A percentile compares a stretch with the other conserved stretches of the same genome.
Conservation (phyloP, 2,797 vertebrate genomes). For the Cirrhinus molitorella region DNA sequence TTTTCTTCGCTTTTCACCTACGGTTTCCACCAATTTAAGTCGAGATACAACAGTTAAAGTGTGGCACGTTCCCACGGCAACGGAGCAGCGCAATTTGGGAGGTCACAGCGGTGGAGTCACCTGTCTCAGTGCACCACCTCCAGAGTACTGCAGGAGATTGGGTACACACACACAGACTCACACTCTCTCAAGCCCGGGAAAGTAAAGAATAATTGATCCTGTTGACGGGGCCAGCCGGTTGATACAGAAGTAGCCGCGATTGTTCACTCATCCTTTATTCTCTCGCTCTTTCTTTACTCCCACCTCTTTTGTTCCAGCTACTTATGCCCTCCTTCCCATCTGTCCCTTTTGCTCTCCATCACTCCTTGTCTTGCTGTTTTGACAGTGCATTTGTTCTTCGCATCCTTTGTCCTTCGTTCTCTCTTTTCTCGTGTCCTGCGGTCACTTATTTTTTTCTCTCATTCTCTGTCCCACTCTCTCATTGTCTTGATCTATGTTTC, state of each 20-base stretch:
- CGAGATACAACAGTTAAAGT: constrained; percentile 85
- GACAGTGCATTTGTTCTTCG: constrained; percentile 20
- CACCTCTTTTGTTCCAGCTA: constrained; percentile 32
- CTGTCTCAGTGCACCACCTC: constrained; percentile 78
- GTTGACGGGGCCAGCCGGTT: constrained; percentile 14
- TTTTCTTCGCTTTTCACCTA: neutral
- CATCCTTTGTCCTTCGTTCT: constrained; percentile 25
- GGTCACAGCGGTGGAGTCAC: constrained; percentile 84
- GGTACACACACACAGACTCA: constrained; percentile 65
- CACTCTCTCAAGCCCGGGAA: constrained; percentile 32
- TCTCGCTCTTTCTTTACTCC: constrained; percentile 17
- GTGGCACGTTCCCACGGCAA: constrained; percentile 85
- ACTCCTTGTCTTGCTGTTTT: constrained; percentile 42
- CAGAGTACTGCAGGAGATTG: constrained; percentile 79
- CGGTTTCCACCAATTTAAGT: constrained; percentile 62
- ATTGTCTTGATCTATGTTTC: constrained; percentile 53
- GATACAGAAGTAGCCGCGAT: constrained; percentile 49
- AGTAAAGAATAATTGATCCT: constrained; percentile 34
- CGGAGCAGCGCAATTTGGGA: constrained; percentile 83
- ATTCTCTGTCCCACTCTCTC: constrained; percentile 17
- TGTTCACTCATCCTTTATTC: constrained; percentile 47
- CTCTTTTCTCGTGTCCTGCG: constrained; percentile 16
- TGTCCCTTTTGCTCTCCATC: constrained; percentile 50
- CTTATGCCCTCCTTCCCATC: constrained; percentile 43
- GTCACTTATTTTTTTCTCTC: neutral